phyloP scores from a whole-genome alignment of 2,888 invertebrate genomes.

The Antheraea yamamai region DNA sequence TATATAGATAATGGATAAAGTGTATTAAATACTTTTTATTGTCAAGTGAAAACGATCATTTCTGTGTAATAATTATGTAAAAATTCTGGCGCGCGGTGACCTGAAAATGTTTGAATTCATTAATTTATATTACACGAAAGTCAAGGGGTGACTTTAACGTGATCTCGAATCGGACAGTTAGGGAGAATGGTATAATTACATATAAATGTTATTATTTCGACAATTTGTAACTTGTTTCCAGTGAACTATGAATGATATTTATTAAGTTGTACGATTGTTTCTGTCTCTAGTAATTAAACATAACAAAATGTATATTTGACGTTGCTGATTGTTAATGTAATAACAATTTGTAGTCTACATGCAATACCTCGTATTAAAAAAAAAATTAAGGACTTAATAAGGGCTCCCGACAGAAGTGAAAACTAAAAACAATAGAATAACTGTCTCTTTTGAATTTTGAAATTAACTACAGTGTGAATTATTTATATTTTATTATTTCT shows the following conservation, averaged over 20 bases:
- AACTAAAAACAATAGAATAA: too few relatives aligned
- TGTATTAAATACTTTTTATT: too few relatives aligned
- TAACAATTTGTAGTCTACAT: not conserved
- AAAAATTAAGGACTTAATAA: too few relatives aligned
- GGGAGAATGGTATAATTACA: conserved; percentile 38
- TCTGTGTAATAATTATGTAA: conserved; percentile 7
- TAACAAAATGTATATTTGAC: not conserved
- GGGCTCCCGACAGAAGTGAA: too few relatives aligned
- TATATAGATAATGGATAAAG: too few relatives aligned
- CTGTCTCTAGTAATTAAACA: not conserved
- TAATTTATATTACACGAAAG: conserved; percentile 70
- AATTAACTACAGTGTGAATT: too few relatives aligned
- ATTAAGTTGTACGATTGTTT: not conserved
- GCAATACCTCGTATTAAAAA: not conserved
- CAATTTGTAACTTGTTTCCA: conserved; percentile 25
- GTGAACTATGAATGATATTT: conserved; percentile 20
- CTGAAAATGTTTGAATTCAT: conserved; percentile 71
- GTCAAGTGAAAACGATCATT: not conserved
- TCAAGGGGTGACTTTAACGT: conserved; percentile 67
- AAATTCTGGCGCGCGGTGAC: conserved; percentile 43
- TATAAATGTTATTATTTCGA: conserved; percentile 31
- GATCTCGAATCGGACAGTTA: conserved; percentile 75
- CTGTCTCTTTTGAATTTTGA: too few relatives aligned
- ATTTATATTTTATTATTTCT: too few relatives aligned
- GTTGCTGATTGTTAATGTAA: not conserved